Base-by-base conservation (phyloP, 1,140 invertebrate genomes). In the Lepidostoma basale region DNA sequence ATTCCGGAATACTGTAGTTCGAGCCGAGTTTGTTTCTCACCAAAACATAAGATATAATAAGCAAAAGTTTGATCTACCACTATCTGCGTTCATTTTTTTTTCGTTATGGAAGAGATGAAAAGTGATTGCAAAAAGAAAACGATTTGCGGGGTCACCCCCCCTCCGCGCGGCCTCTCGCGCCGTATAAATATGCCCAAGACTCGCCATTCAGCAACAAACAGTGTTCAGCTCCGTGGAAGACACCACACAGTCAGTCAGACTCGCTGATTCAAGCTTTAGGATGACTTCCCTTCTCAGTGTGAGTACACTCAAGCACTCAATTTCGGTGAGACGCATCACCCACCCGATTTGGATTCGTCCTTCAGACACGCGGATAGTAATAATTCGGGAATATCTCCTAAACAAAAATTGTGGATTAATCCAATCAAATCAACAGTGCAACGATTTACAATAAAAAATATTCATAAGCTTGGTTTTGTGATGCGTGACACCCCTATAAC, bases 41-140 rank as follows among this genome's bases (percentile, higher is more conserved):
- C n/a, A n/a, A n/a, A n/a, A n/a, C n/a, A n/a, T n/a, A 26, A 54
- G 30, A 59, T 14, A 40, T 20, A 18, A 59, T 59, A 5, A 39
- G 30, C 8, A 59, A 59, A 40, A 59, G 54, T 59, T 59, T 39
- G 36, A 59, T 59, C 54, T 23, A 59, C 54, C 54, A 59, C 54
- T 40, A 59, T 59, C 40, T 59, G 54, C 54, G 54, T 59, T 59
- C 28, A 28, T 52, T 59, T 59, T 59, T 33, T 59, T 40, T 59
- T n/a, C 30, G 33, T 18, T 44, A 62, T 44, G 40, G 22, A 42
- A 33, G 47, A 65, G 62, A 65, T 65, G 47, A 63, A 63, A 63
- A 63, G 62, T 63, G 62, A 65, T 54, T 39, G 62, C 62, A 65
- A 65, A 65, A 65, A 65, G 62, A 65, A 65, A 65, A 65, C 62